These are phyloP conservation scores for Peribatodes rhomboidaria DNA, from an alignment of 2,888 invertebrate species.

Conservation along the genomic window DNA sequence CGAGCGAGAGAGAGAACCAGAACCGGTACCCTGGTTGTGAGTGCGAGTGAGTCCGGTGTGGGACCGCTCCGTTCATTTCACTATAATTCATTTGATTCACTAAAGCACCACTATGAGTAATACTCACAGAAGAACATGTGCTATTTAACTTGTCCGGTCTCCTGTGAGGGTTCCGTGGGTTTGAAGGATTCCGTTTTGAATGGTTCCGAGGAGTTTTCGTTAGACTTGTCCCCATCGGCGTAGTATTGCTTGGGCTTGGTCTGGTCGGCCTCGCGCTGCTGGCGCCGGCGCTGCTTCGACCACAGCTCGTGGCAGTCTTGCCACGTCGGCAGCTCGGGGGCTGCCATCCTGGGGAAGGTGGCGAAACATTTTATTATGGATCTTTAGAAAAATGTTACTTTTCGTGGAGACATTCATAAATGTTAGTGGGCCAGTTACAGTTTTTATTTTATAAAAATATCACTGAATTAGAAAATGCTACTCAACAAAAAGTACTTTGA, in stretches of 20 bases:
- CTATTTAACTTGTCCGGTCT: constrained; percentile 79
- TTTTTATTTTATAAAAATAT: too few relatives aligned
- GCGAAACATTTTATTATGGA: neutral
- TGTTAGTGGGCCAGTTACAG: too few relatives aligned
- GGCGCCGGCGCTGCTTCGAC: constrained; percentile 97
- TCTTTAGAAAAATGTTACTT: too few relatives aligned
- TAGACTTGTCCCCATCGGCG: constrained; percentile 55
- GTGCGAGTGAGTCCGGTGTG: too few relatives aligned
- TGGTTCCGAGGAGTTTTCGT: constrained; percentile 59
- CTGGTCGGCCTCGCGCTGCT: constrained; percentile 92
- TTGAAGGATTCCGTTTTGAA: constrained; percentile 69
- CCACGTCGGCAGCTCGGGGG: constrained; percentile 95
- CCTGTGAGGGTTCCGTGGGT: constrained; percentile 64
- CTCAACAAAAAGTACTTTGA: too few relatives aligned
- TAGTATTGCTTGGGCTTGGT: constrained; percentile 60
- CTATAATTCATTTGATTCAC: constrained; percentile 23
- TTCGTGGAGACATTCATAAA: too few relatives aligned
- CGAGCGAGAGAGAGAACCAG: too few relatives aligned
- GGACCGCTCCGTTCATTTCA: too few relatives aligned
- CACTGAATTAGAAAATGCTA: too few relatives aligned
- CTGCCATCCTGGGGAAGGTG: constrained; percentile 89
- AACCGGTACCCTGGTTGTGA: too few relatives aligned
- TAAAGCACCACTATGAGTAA: constrained; percentile 44
- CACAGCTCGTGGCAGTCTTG: constrained; percentile 99
- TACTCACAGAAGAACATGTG: constrained; percentile 60